Evolutionary conservation across 2,113 vertebrate species (phyloP), one percentile per base, ranked within the genome.

Genomic region (Silurus meridionalis): DNA sequence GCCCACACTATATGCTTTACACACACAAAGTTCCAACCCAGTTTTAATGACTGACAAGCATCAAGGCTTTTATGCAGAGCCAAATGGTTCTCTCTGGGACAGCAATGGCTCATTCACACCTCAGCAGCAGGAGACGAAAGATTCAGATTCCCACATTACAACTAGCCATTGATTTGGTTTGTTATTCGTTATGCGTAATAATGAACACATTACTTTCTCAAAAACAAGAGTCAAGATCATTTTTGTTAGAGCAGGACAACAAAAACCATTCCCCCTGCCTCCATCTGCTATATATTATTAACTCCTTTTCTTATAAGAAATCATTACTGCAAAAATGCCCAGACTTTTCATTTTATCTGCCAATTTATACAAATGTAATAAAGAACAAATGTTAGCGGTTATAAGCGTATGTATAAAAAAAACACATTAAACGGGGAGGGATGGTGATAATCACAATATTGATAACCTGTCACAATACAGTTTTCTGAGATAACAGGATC

Each of bases 81-180:
- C 86, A 85, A 85, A 85, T 87, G 64, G 84, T 15, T 13, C 28
- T 69, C 7, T 80, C 48, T 80, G 82, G 60, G 78, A 75, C 14
- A 81, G 46, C 80, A 89, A 64, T 7, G 4, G 48, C 2, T 74
- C 75, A 77, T 89, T 87, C 79, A 85, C 83, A 85, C 79, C 80
- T 79, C 58, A 82, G 9, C 66, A 53, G 2, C 5, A 4, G 53
- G 23, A 52, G 63, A 19, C 14, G 19, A 71, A 55, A 71, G 53
- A 85, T 21, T 19, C 53, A 46, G 48, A 89, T 87, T 89, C 28
- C 75, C 60, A 64, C 37, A 60, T 67, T 50, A 84, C 82, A 84
- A 60, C 37, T 4, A 48, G 52, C 25, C 57, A n/a, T 6, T 58
- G 78, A 53, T n/a, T 46, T 71, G 61, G 57, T 11, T n/a, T 60